Conservation (phyloP, 2,797 vertebrate genomes). For the Chelonia mydas region DNA sequence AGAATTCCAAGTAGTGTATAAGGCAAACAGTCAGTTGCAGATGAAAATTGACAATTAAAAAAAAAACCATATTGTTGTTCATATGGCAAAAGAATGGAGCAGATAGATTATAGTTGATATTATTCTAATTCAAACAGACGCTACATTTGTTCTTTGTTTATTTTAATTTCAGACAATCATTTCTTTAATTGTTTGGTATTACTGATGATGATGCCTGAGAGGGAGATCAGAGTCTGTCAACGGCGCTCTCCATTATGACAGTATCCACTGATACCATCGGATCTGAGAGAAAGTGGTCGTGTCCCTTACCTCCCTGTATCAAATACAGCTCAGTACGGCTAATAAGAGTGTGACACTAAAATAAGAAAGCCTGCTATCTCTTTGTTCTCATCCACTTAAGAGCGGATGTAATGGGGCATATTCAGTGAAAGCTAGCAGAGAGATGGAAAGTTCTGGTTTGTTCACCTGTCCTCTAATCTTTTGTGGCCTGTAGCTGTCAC, state of each 20-base stretch:
- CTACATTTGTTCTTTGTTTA: background rate
- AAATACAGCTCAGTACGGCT: rapidly evolving
- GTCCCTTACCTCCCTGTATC: background rate
- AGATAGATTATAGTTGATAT: background rate
- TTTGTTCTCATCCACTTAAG: background rate
- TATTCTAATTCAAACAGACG: background rate
- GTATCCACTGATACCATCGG: background rate
- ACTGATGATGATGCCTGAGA: background rate
- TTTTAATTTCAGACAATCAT: background rate
- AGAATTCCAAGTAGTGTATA: background rate
- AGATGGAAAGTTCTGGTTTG: background rate
- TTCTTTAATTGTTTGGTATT: background rate
- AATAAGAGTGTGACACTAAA: background rate
- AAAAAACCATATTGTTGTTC: background rate
- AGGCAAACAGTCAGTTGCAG: background rate
- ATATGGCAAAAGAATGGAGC: background rate
- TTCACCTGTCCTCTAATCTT: background rate
- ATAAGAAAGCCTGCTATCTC: background rate
- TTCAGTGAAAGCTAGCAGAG: background rate
- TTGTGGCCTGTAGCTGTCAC: rapidly evolving
- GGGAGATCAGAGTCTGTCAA: background rate
- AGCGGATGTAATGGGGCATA: background rate
- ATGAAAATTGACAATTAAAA: background rate
- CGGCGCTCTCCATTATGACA: background rate
- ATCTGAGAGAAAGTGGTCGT: background rate